phyloP scores from a whole-genome alignment of 2,888 invertebrate genomes.

The Melanotus villosus region DNA sequence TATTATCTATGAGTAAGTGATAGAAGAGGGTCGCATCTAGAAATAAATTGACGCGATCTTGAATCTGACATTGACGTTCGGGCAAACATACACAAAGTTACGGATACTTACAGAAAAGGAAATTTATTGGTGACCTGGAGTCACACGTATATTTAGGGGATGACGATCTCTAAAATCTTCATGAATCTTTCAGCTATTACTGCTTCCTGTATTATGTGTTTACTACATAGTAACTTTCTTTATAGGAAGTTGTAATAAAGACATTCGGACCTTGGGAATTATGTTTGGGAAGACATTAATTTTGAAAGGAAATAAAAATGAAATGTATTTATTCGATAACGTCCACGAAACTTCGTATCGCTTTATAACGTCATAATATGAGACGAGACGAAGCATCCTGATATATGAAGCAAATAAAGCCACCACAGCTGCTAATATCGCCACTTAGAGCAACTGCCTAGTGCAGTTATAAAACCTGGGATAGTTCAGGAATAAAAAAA shows the following conservation, averaged over 20 bases:
- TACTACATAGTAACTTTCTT: constrained; percentile 12
- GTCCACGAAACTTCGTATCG: constrained; percentile 9
- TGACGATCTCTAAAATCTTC: constrained; percentile 5
- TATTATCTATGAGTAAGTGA: constrained; percentile 23
- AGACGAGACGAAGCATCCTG: constrained; percentile 11
- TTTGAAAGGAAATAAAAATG: constrained; percentile 28
- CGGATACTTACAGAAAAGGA: neutral
- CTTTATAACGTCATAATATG: constrained; percentile 31
- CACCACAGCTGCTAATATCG: constrained; percentile 26
- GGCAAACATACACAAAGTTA: constrained; percentile 1
- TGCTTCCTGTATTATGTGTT: constrained; percentile 3
- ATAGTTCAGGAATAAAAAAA: constrained; percentile 31
- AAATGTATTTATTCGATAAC: constrained; percentile 29
- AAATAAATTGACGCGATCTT: constrained; percentile 19
- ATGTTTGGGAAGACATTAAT: constrained; percentile 12
- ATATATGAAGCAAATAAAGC: constrained; percentile 30
- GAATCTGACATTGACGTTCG: neutral
- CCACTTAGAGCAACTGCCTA: constrained; percentile 29
- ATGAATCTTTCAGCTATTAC: constrained; percentile 13
- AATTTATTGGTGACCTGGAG: neutral
- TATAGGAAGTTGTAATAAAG: constrained; percentile 26
- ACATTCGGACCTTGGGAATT: constrained; percentile 10
- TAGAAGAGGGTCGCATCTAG: neutral
- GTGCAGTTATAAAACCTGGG: constrained; percentile 31
- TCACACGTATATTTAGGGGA: neutral